Evolutionary conservation across 2,797 vertebrate genomes (phyloP), one percentile per base, ranked within the genome.

Genomic region (Craterocephalus amniculus): DNA sequence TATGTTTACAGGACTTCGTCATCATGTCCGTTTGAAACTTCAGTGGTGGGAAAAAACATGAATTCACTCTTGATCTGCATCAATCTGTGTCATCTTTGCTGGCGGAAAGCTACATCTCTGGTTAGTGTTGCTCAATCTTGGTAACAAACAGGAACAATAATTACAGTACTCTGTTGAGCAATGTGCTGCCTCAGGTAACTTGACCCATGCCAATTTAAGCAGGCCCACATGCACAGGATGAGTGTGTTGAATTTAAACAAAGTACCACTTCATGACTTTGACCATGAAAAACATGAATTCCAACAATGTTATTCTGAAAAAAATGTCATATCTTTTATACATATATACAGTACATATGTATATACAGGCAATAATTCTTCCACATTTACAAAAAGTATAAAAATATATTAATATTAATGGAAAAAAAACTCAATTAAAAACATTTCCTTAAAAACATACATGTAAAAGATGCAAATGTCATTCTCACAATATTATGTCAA

Each of bases 91-190:
- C 22, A 1, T 59, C 13, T n/a, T 1, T 26, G 14, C 29, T 14
- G 6, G 20, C 70, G 63, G 61, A 76, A 85, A 83, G 6, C 38
- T 67, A 76, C 73, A 59, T 58, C 56, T 45, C 36, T 6, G 32
- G 14, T 45, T n/a, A 24, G 4, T 49, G 58, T 86, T 83, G 55
- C 52, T 3, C 32, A 60, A 81, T 4, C 24, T 1, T 29, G 35
- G 55, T 52, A 16, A 31, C 18, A 14, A 10, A 38, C 8, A 34
- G 60, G 6, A 35, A 20, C 34, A 1, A 22, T 4, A 48, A n/a
- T 57, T 2, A 24, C 48, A n/a, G 54, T 2, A 24, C 48, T 24
- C n/a, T 51, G 48, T 55, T 71, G 16, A 69, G 70, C 16, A 74
- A 77, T 27, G 3, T 32, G 14, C 51, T 45, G 22, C 56, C 48